Conservation (phyloP, 2,888 invertebrate genomes). For the Schizaphis graminum region DNA sequence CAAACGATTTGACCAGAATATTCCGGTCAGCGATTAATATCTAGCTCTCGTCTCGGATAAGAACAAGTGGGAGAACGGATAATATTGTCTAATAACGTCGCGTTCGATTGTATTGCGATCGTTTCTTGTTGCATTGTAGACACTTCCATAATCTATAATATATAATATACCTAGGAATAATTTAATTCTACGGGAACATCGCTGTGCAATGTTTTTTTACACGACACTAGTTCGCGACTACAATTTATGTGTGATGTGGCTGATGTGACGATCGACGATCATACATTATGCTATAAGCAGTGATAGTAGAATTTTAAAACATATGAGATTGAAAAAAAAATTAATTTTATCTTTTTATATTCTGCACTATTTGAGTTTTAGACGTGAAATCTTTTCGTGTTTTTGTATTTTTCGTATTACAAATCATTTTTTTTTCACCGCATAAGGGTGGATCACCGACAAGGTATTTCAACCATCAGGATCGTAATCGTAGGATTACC, state of each 20-base stretch:
- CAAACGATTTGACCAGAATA: conserved; percentile 24
- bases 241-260: not conserved
- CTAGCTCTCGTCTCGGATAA: not conserved
- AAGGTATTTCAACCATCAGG: not conserved
- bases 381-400: not conserved
- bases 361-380: not conserved
- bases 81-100: not conserved
- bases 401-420: not conserved
- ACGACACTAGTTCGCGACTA: not conserved
- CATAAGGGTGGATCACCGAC: not conserved
- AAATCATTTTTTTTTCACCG: not conserved
- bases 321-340: not conserved
- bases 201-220: not conserved
- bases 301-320: not conserved
- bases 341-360: not conserved
- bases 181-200: not conserved
- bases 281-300: not conserved
- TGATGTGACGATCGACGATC: not conserved
- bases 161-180: not conserved
- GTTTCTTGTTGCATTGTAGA: not conserved
- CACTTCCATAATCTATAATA: not conserved
- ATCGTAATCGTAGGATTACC: not conserved
- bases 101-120: not conserved
- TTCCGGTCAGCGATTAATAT: not conserved
- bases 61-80: not conserved